Evolutionary conservation across 1,140 invertebrate species (phyloP), one percentile per base, ranked within the genome.

Genomic region (Drosophila rufa): DNA sequence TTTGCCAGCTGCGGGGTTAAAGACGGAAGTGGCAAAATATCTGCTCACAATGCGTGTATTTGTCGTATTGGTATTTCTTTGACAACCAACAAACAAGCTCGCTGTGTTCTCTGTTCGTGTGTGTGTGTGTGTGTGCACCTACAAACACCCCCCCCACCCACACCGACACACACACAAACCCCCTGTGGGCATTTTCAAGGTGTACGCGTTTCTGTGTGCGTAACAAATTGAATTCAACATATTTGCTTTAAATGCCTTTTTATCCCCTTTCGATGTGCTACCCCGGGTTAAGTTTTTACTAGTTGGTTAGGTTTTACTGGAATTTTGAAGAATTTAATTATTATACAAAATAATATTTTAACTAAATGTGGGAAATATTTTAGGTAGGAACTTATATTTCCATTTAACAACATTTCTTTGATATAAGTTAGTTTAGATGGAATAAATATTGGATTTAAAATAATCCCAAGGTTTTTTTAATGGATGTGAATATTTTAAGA

Each of bases 151-250:
- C 15, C n/a, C 19, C n/a, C 38, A n/a, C 8, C 14, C 40, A n/a
- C 17, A 57, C 17, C 11, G n/a, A 27, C 38, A 46, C 36, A 17
- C n/a, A 46, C 33, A 47, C 19, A 15, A 2, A 11, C n/a, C 61
- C 47, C 65, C 47, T 47, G 36, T 17, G 53, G 36, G 50, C 42
- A 60, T 70, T 53, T 57, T 33, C 36, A 61, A 70, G 75, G 67
- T 69, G 53, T 36, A 43, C 36, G 57, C 56, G 5, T 46, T 22
- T 46, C 60, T 75, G 56, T 62, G 74, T 75, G 58, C 67, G 68
- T 67, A 78, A 78, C 82, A 84, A 84, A 84, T 84, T 84, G 78
- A 84, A 84, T 84, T 84, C 70, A 84, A 74, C 82, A 75, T 84
- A 84, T 84, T 84, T 84, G 65, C 82, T 85, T 84, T 80, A 85